A percentile compares a stretch with the other conserved stretches of the same genome.
Evolutionary conservation across 2,797 vertebrate species (phyloP).

Genomic region (Tauraco hartlaubi): DNA sequence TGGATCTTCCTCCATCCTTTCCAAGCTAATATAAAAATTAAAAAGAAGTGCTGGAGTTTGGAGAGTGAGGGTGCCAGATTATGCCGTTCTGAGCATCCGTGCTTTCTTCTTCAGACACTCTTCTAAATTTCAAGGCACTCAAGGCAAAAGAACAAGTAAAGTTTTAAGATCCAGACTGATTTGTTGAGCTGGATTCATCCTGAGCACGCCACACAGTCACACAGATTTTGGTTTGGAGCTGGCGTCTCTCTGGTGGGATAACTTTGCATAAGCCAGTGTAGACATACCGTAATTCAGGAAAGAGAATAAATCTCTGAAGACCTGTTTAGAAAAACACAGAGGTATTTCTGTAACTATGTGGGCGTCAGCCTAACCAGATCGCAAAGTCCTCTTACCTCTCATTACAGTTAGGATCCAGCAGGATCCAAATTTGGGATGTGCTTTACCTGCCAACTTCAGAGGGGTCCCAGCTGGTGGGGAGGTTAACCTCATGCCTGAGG

Average conservation of each 20-base stretch:
- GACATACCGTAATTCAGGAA: slow-evolving; percentile 45
- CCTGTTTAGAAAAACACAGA: slow-evolving; percentile 3
- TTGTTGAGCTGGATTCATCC: slow-evolving; percentile 22
- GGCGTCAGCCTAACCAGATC: background rate
- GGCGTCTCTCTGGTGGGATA: slow-evolving; percentile 28
- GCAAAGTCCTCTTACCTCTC: background rate
- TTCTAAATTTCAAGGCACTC: background rate
- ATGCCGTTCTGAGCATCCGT: background rate
- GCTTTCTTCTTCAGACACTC: background rate
- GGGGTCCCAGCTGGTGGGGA: background rate
- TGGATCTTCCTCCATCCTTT: background rate
- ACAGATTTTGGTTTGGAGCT: slow-evolving; percentile 40
- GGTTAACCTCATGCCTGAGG: background rate
- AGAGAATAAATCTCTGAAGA: slow-evolving; percentile 50
- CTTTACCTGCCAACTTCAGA: background rate
- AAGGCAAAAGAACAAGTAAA: background rate
- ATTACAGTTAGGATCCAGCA: background rate
- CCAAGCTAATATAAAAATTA: background rate
- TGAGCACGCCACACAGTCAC: background rate
- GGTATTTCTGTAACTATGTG: background rate
- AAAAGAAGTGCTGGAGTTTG: background rate
- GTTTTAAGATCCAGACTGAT: background rate
- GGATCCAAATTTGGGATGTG: background rate
- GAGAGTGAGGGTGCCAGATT: background rate
- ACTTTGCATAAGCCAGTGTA: slow-evolving; percentile 21